Percentiles rank a stretch among this genome's conserved stretches.
Conservation (phyloP, 2,113 vertebrate species). For the Paralichthys olivaceus region DNA sequence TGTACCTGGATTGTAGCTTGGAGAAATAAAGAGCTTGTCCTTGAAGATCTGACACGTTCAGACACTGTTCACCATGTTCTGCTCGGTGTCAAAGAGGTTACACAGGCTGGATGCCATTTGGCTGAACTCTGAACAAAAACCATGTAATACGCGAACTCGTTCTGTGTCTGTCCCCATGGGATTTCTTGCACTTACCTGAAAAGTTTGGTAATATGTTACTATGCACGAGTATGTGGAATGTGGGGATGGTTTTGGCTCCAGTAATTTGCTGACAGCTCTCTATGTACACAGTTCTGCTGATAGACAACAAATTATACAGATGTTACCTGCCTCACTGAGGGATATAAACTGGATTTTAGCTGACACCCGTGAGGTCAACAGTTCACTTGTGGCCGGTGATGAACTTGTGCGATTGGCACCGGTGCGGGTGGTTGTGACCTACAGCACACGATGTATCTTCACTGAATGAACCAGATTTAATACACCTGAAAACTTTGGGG, state of each 20-base stretch:
- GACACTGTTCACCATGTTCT: not conserved
- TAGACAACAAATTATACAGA: constrained; percentile 37
- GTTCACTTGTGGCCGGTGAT: constrained; percentile 40
- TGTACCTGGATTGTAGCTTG: not conserved
- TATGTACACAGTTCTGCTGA: constrained; percentile 36
- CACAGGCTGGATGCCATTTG: constrained; percentile 35
- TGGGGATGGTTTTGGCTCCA: constrained; percentile 63
- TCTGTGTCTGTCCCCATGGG: constrained; percentile 55
- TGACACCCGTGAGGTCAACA: constrained; percentile 61
- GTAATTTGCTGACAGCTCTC: constrained; percentile 57
- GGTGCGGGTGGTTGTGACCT: not conserved
- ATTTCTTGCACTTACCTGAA: constrained; percentile 66
- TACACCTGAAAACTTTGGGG: too few relatives aligned
- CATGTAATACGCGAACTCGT: constrained; percentile 17
- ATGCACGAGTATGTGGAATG: constrained; percentile 70
- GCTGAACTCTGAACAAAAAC: constrained; percentile 50
- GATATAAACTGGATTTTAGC: constrained; percentile 31
- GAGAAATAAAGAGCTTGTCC: too few relatives aligned
- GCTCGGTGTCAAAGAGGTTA: constrained; percentile 9
- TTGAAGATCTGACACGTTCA: too few relatives aligned
- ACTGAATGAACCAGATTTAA: not conserved
- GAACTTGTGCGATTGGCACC: constrained; percentile 1
- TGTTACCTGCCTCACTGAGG: constrained; percentile 25
- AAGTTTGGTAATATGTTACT: constrained; percentile 61
- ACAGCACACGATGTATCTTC: not conserved